These are phyloP conservation scores for Proterorhinus semilunaris DNA, from an alignment of 2,113 vertebrate species.

Conservation along the genomic window DNA sequence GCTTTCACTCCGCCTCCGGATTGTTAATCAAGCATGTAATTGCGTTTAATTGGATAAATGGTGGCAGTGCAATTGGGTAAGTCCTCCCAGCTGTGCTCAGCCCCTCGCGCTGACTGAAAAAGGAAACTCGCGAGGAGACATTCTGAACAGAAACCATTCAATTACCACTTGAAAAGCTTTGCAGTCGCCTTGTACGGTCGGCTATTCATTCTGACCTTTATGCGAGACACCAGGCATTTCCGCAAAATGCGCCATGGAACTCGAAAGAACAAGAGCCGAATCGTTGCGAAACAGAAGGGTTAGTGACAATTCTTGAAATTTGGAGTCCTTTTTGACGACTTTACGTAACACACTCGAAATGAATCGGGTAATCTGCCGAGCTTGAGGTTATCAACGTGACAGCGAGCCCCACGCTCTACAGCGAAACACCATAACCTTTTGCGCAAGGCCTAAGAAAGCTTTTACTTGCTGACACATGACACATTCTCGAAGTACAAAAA, in stretches of 20 bases:
- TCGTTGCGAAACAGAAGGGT: not conserved
- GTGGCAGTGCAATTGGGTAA: constrained; percentile 30
- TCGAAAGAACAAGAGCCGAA: not conserved
- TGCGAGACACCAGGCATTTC: not conserved
- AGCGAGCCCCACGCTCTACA: not conserved
- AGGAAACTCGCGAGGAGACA: not conserved
- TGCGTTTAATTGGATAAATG: constrained; percentile 50
- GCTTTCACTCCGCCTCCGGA: constrained; percentile 28
- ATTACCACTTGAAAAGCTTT: constrained; percentile 2
- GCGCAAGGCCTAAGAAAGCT: not conserved
- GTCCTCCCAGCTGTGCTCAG: constrained; percentile 29
- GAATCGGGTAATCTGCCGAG: not conserved
- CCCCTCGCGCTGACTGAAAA: constrained; percentile 3
- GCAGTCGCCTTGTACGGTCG: not conserved
- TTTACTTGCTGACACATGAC: not conserved
- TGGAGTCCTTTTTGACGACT: not conserved
- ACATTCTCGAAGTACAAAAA: no score
- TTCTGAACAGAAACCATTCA: not conserved
- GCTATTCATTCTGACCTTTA: constrained; percentile 10
- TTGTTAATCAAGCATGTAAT: constrained; percentile 41
- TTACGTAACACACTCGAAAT: not conserved
- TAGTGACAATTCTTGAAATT: not conserved
- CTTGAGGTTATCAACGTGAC: not conserved
- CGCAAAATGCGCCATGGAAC: not conserved
- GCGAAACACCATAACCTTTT: not conserved